These are phyloP conservation scores for Bugulina stolonifera DNA, from an alignment of 2,888 invertebrate genomes.

Conservation along the genomic window DNA sequence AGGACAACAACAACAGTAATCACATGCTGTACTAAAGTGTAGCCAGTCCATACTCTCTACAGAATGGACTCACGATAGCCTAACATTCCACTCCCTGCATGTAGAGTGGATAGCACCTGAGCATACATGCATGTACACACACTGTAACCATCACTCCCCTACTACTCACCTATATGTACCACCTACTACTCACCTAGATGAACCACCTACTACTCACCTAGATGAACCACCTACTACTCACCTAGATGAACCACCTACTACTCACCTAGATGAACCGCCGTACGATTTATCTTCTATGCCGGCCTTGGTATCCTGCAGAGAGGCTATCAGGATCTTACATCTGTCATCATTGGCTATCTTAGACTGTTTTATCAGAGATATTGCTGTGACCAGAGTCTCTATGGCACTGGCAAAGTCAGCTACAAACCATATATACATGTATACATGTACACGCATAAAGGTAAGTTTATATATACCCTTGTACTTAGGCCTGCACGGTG, in stretches of 20 bases:
- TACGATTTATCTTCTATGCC: constrained; percentile 97
- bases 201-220: constrained; percentile 39
- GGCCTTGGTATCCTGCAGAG: constrained; percentile 89
- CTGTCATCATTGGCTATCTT: constrained; percentile 92
- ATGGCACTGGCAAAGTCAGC: constrained; percentile 96
- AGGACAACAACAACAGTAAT: no score
- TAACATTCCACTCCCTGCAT: no score
- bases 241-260: no score
- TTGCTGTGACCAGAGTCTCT: constrained; percentile 96
- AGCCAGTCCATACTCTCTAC: no score
- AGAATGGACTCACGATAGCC: no score
- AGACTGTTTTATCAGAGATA: constrained; percentile 95
- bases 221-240: constrained; percentile 36
- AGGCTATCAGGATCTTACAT: constrained; percentile 93
- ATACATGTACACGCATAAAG: no score
- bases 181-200: constrained; percentile 43
- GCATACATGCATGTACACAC: no score
- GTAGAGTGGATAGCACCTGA: no score
- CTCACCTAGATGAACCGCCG: constrained; percentile 50
- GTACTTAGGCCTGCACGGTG: no score
- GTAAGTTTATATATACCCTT: no score
- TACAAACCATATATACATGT: constrained; percentile 35
- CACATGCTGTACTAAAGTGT: no score
- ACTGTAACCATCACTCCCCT: neutral
- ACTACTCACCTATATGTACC: neutral